phyloP scores from a whole-genome alignment of 2,888 invertebrate genomes.

The Drosophila siamana region DNA sequence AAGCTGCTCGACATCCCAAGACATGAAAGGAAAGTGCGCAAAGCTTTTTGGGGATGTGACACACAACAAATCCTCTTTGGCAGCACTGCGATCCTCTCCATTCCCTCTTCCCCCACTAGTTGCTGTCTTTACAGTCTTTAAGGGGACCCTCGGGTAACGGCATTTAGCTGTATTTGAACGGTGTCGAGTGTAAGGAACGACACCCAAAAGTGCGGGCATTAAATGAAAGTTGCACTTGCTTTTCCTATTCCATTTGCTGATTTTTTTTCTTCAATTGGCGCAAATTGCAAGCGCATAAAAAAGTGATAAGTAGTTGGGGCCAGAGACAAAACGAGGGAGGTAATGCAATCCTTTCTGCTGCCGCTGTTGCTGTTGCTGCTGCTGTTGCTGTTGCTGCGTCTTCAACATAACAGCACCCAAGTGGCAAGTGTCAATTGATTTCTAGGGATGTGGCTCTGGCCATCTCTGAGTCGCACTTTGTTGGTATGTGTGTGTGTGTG shows the following conservation, averaged over 20 bases:
- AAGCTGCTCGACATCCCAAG: conserved; percentile 10
- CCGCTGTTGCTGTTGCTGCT: too few relatives aligned
- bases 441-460: conserved; percentile 46
- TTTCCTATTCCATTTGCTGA: conserved; percentile 11
- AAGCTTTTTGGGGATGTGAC: conserved; percentile 26
- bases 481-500: conserved; percentile 21
- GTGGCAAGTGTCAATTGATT: conserved; percentile 74
- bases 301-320: conserved; percentile 48
- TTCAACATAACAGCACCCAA: conserved; percentile 51
- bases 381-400: conserved; percentile 31
- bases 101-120: neutral
- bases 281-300: conserved; percentile 71
- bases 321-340: conserved; percentile 1
- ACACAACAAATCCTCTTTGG: conserved; percentile 48
- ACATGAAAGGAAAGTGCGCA: conserved; percentile 17
- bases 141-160: conserved; percentile 49
- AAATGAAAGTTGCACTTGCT: conserved; percentile 63
- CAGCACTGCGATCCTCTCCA: conserved; percentile 27
- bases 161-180: conserved; percentile 71
- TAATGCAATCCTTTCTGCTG: conserved; percentile 34
- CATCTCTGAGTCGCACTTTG: neutral
- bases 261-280: conserved; percentile 59
- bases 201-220: conserved; percentile 75
- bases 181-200: conserved; percentile 64
- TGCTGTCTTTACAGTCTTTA: neutral